Evolutionary conservation across 2,113 vertebrate species (phyloP).

Genomic region (Sander vitreus): DNA sequence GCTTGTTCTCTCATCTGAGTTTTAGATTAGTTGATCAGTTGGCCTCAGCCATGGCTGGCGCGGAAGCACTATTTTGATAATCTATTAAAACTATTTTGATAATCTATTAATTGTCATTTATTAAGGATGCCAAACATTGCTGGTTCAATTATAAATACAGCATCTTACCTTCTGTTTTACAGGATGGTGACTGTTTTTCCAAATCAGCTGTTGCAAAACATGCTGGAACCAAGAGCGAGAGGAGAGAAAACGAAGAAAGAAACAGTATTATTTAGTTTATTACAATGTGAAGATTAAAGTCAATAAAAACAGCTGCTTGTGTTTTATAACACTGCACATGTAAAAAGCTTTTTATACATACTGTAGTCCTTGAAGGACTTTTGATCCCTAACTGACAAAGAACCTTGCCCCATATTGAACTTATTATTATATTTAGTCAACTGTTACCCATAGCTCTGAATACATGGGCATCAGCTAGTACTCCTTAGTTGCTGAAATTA

Average conservation of each 20-base stretch:
- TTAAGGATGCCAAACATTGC: background rate
- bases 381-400: background rate
- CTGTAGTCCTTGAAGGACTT: background rate
- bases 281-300: background rate
- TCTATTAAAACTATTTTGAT: background rate
- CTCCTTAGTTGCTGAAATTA: background rate
- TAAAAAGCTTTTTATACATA: background rate
- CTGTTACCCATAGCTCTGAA: background rate
- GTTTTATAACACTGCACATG: background rate
- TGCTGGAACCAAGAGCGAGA: slow-evolving; percentile 17
- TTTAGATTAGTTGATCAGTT: too few species aligned
- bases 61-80: background rate
- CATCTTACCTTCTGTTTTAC: background rate
- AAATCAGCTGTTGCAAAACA: background rate
- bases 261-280: background rate
- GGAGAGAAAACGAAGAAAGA: background rate
- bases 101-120: background rate
- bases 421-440: background rate
- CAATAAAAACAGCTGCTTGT: background rate
- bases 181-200: background rate
- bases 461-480: background rate
- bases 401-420: background rate
- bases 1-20: background rate
- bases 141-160: background rate
- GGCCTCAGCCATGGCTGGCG: too few species aligned